Conservation (phyloP, 2,888 invertebrate species). For the Morpho achilles region DNA sequence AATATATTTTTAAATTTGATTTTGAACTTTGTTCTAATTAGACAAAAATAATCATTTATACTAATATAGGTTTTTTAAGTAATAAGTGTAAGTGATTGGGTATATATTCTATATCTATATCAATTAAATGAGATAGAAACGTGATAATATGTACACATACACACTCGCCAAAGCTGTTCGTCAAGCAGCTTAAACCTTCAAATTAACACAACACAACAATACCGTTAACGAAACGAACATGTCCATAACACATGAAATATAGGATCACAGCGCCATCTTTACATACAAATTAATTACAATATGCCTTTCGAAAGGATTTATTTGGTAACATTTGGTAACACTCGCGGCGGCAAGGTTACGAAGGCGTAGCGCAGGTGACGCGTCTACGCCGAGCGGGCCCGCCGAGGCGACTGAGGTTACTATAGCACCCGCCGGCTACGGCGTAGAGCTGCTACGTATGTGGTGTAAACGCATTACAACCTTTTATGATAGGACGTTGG, state of each 20-base stretch:
- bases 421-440: constrained; percentile 67
- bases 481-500: constrained; percentile 29
- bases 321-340: constrained; percentile 29
- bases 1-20: no score
- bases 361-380: constrained; percentile 34
- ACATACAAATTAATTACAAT: constrained; percentile 58
- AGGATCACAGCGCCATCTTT: constrained; percentile 29
- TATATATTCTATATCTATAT: no score
- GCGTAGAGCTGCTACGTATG: constrained; percentile 48
- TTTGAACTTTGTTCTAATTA: no score
- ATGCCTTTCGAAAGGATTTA: constrained; percentile 37
- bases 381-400: constrained; percentile 62
- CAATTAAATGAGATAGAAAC: no score
- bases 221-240: constrained; percentile 23
- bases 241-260: constrained; percentile 11
- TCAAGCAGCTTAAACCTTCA: background rate
- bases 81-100: no score
- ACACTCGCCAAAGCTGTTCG: background rate
- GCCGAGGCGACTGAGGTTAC: constrained; percentile 66
- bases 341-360: constrained; percentile 19
- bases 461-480: constrained; percentile 24
- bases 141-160: background rate
- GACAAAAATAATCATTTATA: no score
- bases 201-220: constrained; percentile 30
- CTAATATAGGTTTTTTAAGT: no score